A percentile compares a stretch with the other conserved stretches of the same genome.
These are phyloP conservation scores for Sebastes oblongus DNA, from an alignment of 2,797 vertebrate genomes.

Conservation along the genomic window DNA sequence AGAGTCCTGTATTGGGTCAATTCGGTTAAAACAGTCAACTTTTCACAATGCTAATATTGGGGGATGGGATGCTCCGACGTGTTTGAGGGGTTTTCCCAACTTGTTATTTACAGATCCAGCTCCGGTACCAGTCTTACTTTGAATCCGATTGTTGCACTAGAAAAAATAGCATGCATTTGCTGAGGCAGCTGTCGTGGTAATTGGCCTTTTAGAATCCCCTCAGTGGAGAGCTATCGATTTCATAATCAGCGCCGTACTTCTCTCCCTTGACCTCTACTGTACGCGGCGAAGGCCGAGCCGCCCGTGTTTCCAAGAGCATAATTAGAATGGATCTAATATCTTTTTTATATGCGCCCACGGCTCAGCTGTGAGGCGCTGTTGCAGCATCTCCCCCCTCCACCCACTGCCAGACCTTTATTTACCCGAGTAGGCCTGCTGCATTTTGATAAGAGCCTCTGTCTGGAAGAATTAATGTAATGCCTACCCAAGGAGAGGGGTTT, in stretches of 20 bases:
- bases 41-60: no score
- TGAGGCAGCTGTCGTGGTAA: slow-evolving; percentile 43
- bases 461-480: slow-evolving; percentile 80
- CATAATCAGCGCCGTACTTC: slow-evolving; percentile 51
- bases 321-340: slow-evolving; percentile 63
- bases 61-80: background rate
- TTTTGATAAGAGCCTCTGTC: slow-evolving; percentile 86
- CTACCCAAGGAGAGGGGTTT: slow-evolving; percentile 76
- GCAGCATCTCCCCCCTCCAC: slow-evolving; percentile 41
- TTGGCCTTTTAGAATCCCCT: slow-evolving; percentile 42
- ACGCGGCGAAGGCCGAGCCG: slow-evolving; percentile 17
- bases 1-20: no score
- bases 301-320: slow-evolving; percentile 31
- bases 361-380: slow-evolving; percentile 39
- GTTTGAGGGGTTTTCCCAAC: background rate
- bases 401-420: slow-evolving; percentile 73
- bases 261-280: slow-evolving; percentile 52
- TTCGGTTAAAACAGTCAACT: no score
- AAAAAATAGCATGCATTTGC: slow-evolving; percentile 11
- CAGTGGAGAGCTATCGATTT: slow-evolving; percentile 52
- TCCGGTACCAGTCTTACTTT: background rate
- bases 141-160: background rate
- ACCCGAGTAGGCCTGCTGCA: slow-evolving; percentile 83
- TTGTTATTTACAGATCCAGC: background rate
- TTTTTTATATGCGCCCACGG: slow-evolving; percentile 53